A percentile compares a stretch with the other conserved stretches of the same genome.
These are phyloP conservation scores for Sarcophilus harrisii DNA, from an alignment of 2,797 vertebrate species.

Conservation along the genomic window DNA sequence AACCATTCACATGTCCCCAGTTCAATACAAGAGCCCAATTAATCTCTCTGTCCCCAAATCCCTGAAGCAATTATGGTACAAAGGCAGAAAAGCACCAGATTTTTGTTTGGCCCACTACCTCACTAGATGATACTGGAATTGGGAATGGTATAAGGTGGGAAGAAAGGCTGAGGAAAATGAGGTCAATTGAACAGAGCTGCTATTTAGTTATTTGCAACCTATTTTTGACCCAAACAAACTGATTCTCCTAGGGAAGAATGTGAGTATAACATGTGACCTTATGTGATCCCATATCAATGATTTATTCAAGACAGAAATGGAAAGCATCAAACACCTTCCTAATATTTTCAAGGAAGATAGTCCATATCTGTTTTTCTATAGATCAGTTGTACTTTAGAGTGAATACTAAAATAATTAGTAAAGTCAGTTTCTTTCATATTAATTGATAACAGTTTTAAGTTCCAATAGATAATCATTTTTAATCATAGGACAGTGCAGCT, in stretches of 20 bases:
- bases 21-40: neutral
- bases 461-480: neutral
- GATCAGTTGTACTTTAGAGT: neutral
- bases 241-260: slow-evolving; percentile 2
- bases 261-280: neutral
- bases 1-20: neutral
- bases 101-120: neutral
- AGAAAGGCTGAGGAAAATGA: neutral
- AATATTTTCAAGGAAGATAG: slow-evolving; percentile 51
- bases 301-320: slow-evolving; percentile 49
- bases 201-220: neutral
- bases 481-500: neutral
- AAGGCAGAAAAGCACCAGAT: neutral
- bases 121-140: neutral
- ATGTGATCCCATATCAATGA: slow-evolving; percentile 40
- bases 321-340: slow-evolving; percentile 44
- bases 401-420: neutral
- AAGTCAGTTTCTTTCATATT: neutral
- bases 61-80: neutral
- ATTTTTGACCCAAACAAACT: slow-evolving; percentile 7
- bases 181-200: neutral
- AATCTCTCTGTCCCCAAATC: neutral
- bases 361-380: slow-evolving; percentile 41
- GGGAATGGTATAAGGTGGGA: neutral
- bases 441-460: neutral